phyloP scores from a whole-genome alignment of 1,140 invertebrate species.

The Halotydeus destructor region DNA sequence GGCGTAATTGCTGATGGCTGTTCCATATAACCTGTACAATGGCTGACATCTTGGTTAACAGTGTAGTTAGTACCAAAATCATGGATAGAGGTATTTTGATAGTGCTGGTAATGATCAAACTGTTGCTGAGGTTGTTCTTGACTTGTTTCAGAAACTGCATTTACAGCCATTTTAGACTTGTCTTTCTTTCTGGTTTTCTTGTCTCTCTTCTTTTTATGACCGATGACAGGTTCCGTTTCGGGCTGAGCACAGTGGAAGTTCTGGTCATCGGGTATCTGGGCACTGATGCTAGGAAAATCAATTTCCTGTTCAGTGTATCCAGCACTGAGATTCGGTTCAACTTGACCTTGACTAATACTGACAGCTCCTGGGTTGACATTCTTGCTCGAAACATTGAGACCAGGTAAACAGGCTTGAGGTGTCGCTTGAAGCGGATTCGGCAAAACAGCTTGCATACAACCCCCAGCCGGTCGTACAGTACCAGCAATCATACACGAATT shows the following conservation, averaged over 20 bases:
- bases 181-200: neutral
- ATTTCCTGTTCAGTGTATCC: neutral
- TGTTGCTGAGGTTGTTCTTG: neutral
- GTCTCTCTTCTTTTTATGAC: neutral
- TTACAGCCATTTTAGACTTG: too few relatives aligned
- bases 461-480: too few relatives aligned
- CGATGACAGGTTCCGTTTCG: neutral
- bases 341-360: neutral
- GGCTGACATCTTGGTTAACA: too few relatives aligned
- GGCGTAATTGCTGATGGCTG: too few relatives aligned
- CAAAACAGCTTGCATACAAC: too few relatives aligned
- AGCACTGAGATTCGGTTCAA: neutral
- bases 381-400: neutral
- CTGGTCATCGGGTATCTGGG: neutral
- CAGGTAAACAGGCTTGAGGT: constrained; percentile 3
- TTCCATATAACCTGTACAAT: too few relatives aligned
- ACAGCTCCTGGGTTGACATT: neutral
- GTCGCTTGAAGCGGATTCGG: neutral
- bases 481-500: constrained; percentile 3
- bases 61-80: too few relatives aligned
- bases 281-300: constrained; percentile 3
- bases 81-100: too few relatives aligned
- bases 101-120: neutral
- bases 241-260: neutral
- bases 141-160: too few relatives aligned